Base-by-base conservation (phyloP, 2,113 vertebrate species). In the Gasterosteus aculeatus region DNA sequence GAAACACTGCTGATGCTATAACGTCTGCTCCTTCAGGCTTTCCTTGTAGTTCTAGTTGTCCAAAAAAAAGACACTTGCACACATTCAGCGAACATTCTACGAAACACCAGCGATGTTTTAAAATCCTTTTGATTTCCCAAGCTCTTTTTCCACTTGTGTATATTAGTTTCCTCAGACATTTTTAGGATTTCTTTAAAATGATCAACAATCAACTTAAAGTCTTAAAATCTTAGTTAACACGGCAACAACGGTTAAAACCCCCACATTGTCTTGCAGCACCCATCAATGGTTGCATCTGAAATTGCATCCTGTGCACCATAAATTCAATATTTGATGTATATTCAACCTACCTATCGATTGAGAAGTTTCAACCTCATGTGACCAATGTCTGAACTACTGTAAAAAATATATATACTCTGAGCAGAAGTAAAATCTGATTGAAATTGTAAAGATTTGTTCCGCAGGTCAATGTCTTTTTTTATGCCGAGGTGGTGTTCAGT, bases 111-210 rank as follows among this genome's bases (percentile, higher is more conserved):
- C 39, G 16, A 1, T 26, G n/a, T 56, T 62, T 58, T 22, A 15
- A 54, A 19, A 16, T 31, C 12, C 5, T 49, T 59, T 39, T 18
- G 7, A 18, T 62, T 53, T 75, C 42, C 42, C 58, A 61, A 76
- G 67, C 41, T 33, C 8, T 33, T 41, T 22, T 14, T 59, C 10
- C 53, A 38, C 53, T 7, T 75, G 22, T 44, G 4, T 56, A 61
- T 0, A 0, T 49, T 47, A n/a, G 38, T 33, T 74, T 33, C 68
- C 35, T 76, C 72, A 75, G 8, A 64, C 18, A 64, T 47, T 85
- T 8, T 69, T 69, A 38, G 16, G 22, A 73, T 19, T 83, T 74
- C 57, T 70, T 31, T 61, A 70, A 47, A 72, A 77, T n/a, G 11
- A 77, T 59, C 8, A 47, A 68, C 15, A 26, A 3, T 16, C 22